Conservation (phyloP, 2,888 invertebrate species). For the Pecten maximus region DNA sequence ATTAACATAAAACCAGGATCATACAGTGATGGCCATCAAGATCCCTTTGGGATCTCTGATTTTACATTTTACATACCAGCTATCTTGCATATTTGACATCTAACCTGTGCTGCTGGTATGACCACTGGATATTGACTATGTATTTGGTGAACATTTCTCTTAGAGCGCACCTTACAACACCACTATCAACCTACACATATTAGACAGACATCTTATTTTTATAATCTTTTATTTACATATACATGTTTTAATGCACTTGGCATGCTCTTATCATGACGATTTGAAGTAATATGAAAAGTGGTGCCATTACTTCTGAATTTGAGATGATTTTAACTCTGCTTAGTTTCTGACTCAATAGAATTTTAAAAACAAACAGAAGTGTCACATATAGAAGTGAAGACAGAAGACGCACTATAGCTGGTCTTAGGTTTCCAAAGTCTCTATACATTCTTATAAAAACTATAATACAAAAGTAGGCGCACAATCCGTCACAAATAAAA, state of each 20-base stretch:
- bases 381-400: slow-evolving; percentile 93
- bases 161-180: too few relatives aligned
- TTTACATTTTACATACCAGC: too few relatives aligned
- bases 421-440: slow-evolving; percentile 73
- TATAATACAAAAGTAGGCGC: slow-evolving; percentile 96
- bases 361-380: slow-evolving; percentile 94
- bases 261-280: slow-evolving; percentile 96
- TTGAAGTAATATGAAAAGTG: slow-evolving; percentile 94
- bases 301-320: slow-evolving; percentile 95
- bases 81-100: too few relatives aligned
- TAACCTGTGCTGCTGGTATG: too few relatives aligned
- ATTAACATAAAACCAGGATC: too few relatives aligned
- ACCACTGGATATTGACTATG: too few relatives aligned
- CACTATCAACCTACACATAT: too few relatives aligned
- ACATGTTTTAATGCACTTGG: slow-evolving; percentile 87
- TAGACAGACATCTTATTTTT: too few relatives aligned
- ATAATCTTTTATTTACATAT: too few relatives aligned
- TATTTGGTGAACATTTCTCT: too few relatives aligned
- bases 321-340: slow-evolving; percentile 91
- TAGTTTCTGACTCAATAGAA: slow-evolving; percentile 93
- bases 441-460: slow-evolving; percentile 95
- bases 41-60: too few relatives aligned
- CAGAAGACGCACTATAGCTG: slow-evolving; percentile 89
- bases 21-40: too few relatives aligned
- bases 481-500: slow-evolving; percentile 95